Conservation (phyloP, 2,888 invertebrate species). For the Dryomyza anilis region DNA sequence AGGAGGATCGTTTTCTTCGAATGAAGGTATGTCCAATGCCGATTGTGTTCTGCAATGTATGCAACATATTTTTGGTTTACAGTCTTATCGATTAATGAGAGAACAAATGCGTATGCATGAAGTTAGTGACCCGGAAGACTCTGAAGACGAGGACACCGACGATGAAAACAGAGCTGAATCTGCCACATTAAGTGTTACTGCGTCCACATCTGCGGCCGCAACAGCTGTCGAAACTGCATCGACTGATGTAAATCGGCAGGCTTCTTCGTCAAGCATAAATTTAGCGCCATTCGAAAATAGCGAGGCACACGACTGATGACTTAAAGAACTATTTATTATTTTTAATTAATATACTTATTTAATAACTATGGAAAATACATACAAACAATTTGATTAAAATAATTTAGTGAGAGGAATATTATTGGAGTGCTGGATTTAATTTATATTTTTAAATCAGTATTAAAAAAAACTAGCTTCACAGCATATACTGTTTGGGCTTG, state of each 20-base stretch:
- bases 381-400: too few species aligned
- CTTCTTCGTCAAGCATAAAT: not conserved
- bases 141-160: conserved; percentile 24
- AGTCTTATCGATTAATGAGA: not conserved
- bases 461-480: too few species aligned
- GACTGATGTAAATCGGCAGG: too few species aligned
- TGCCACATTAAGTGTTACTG: not conserved
- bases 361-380: not conserved
- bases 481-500: too few species aligned
- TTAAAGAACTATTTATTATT: conserved; percentile 1
- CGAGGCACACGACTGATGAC: conserved; percentile 18
- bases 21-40: conserved; percentile 40
- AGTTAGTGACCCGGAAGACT: conserved; percentile 1
- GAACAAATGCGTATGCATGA: not conserved
- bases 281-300: not conserved
- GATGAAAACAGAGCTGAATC: conserved; percentile 16
- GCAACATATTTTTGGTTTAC: too few species aligned
- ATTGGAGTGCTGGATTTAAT: too few species aligned
- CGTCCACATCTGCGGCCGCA: not conserved
- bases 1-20: conserved; percentile 45
- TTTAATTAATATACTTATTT: conserved; percentile 3
- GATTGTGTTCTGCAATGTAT: too few species aligned
- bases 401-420: too few species aligned
- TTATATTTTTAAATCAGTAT: too few species aligned
- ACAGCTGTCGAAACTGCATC: too few species aligned